These are phyloP conservation scores for Esox masquinongy DNA, from an alignment of 2,797 vertebrate species.

Conservation along the genomic window DNA sequence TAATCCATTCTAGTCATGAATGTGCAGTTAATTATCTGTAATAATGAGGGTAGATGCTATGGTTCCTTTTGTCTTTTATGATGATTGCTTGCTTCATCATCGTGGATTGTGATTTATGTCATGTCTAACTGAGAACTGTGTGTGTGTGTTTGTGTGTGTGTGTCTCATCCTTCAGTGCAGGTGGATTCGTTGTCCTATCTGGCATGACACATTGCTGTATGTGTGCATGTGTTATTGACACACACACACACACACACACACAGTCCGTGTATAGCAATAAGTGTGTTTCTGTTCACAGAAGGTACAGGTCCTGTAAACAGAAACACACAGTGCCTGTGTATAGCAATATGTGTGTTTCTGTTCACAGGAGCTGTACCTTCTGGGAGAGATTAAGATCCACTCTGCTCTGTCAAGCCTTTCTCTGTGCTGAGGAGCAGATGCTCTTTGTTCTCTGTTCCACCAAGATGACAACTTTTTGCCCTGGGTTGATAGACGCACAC, in stretches of 20 bases:
- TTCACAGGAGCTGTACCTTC: slow-evolving; percentile 18
- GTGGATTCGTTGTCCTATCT: no score
- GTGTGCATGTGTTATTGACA: background rate
- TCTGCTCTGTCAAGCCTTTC: background rate
- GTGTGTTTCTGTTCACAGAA: slow-evolving; percentile 28
- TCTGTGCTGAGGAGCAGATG: slow-evolving; percentile 25
- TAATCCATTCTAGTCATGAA: slow-evolving; percentile 6
- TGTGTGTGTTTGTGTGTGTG: background rate
- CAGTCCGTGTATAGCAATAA: slow-evolving; percentile 12
- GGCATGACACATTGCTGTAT: no score
- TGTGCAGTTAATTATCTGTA: background rate
- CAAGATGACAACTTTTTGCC: slow-evolving; percentile 6
- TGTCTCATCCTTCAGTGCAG: background rate
- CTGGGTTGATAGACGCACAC: slow-evolving; percentile 3
- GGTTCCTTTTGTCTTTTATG: slow-evolving; percentile 12
- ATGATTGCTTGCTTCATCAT: slow-evolving; percentile 5
- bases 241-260: no score
- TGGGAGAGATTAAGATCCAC: slow-evolving; percentile 24
- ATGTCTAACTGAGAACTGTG: background rate
- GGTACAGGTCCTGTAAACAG: no score
- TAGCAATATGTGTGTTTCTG: slow-evolving; percentile 26
- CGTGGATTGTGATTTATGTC: background rate
- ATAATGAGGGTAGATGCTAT: background rate
- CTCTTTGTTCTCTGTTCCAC: slow-evolving; percentile 32
- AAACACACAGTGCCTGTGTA: slow-evolving; percentile 1